phyloP scores from a whole-genome alignment of 1,140 invertebrate genomes.

The Heliconius congener region DNA sequence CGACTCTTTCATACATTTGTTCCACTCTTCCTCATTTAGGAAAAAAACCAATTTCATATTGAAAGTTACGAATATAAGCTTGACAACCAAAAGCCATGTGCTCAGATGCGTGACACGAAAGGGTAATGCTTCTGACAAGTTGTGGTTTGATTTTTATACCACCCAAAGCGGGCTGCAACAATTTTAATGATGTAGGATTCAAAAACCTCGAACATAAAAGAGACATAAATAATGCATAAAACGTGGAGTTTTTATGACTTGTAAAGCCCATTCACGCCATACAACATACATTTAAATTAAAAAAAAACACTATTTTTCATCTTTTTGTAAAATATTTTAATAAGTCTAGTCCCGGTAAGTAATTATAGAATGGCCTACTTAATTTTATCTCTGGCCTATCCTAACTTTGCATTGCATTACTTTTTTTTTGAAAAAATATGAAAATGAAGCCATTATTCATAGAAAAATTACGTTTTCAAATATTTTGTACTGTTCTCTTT shows the following conservation, averaged over 20 bases:
- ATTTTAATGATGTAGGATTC: conserved; percentile 34
- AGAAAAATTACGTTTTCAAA: not conserved
- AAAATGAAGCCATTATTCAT: not conserved
- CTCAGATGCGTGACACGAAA: conserved; percentile 12
- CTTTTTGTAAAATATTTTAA: conserved; percentile 6
- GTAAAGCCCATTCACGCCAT: not conserved
- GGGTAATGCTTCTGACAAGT: conserved; percentile 32
- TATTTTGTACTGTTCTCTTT: not conserved
- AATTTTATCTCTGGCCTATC: conserved; percentile 1
- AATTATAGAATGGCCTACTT: conserved; percentile 11
- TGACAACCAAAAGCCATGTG: conserved; percentile 14
- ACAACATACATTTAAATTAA: conserved; percentile 11
- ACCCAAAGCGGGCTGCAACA: conserved; percentile 25
- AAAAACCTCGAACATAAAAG: conserved; percentile 22
- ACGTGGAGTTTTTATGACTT: conserved; percentile 2
- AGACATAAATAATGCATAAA: not conserved
- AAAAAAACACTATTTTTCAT: not conserved
- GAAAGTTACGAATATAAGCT: not conserved
- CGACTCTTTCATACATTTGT: not conserved
- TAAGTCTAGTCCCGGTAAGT: not conserved
- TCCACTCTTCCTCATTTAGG: too few species aligned
- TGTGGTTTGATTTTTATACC: conserved; percentile 25
- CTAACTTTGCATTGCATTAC: not conserved
- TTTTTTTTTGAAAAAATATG: not conserved
- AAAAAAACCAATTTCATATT: not conserved